Percentiles rank a stretch among this genome's conserved stretches.
phyloP scores from a whole-genome alignment of 2,888 invertebrate genomes.

The Bruchidius siliquastri region DNA sequence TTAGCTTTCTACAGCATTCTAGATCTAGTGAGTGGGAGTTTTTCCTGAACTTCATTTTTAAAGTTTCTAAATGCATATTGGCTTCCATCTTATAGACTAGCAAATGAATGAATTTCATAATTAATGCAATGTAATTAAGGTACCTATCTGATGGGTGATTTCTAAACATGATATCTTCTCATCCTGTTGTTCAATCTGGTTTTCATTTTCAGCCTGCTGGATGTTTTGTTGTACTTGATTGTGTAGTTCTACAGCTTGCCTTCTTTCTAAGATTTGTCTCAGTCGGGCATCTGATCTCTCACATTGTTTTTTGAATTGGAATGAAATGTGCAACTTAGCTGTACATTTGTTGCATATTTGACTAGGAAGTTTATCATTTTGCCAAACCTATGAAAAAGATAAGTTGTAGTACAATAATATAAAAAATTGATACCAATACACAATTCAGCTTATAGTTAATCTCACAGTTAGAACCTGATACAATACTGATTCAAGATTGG shows the following conservation, averaged over 20 bases:
- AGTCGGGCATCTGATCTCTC: conserved; percentile 48
- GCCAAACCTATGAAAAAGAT: conserved; percentile 44
- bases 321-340: conserved; percentile 47
- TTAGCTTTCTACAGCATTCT: no score
- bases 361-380: conserved; percentile 47
- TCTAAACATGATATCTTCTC: conserved; percentile 1
- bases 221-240: neutral
- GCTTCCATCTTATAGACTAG: no score
- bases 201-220: conserved; percentile 3
- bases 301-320: conserved; percentile 49
- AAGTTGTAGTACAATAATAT: neutral
- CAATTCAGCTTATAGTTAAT: no score
- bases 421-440: no score
- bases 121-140: no score
- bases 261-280: conserved; percentile 34
- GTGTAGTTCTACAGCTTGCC: neutral
- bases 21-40: no score
- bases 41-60: no score
- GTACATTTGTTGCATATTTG: conserved; percentile 50
- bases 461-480: no score
- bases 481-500: no score
- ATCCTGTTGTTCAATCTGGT: conserved; percentile 13
- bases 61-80: no score
- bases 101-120: no score
- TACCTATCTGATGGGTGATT: conserved; percentile 15